These are phyloP conservation scores for Callyntrura guangdongensis DNA, from an alignment of 2,888 invertebrate genomes.

Conservation along the genomic window DNA sequence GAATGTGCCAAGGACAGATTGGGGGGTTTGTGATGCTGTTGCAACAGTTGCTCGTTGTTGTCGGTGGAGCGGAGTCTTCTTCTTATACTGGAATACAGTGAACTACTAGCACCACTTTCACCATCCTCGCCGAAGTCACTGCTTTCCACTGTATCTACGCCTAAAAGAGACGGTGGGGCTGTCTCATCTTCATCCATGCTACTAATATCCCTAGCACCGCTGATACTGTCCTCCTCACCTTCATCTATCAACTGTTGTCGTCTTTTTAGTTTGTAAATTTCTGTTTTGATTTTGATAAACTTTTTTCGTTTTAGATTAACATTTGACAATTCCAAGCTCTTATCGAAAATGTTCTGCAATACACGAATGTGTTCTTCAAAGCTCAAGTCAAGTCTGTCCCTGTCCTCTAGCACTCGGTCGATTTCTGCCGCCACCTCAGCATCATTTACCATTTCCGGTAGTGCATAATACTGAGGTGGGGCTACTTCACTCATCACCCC, in stretches of 20 bases:
- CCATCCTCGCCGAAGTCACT: constrained; percentile 64
- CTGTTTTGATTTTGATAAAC: constrained; percentile 86
- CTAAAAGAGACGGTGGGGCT: constrained; percentile 41
- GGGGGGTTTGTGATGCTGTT: not conserved
- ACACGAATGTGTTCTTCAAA: constrained; percentile 87
- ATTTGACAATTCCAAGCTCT: constrained; percentile 89
- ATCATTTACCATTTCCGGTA: constrained; percentile 86
- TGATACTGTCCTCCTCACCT: not conserved
- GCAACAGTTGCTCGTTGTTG: constrained; percentile 22
- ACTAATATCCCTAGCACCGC: constrained; percentile 55
- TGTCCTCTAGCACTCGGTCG: constrained; percentile 86
- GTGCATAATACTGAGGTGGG: constrained; percentile 81
- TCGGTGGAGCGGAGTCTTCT: constrained; percentile 66
- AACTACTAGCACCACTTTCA: constrained; percentile 47
- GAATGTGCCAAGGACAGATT: not conserved
- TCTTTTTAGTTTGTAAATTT: constrained; percentile 67
- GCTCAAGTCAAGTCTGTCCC: constrained; percentile 85
- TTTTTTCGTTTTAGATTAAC: constrained; percentile 88
- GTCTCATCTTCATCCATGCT: constrained; percentile 64
- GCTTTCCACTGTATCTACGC: constrained; percentile 28
- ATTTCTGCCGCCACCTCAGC: constrained; percentile 79
- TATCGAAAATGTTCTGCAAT: constrained; percentile 89
- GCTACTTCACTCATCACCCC: constrained; percentile 86
- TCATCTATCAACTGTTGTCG: not conserved
- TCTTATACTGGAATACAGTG: constrained; percentile 50